Conservation (phyloP, 92 coral and sea anemone species). For the Porites cylindrica region DNA sequence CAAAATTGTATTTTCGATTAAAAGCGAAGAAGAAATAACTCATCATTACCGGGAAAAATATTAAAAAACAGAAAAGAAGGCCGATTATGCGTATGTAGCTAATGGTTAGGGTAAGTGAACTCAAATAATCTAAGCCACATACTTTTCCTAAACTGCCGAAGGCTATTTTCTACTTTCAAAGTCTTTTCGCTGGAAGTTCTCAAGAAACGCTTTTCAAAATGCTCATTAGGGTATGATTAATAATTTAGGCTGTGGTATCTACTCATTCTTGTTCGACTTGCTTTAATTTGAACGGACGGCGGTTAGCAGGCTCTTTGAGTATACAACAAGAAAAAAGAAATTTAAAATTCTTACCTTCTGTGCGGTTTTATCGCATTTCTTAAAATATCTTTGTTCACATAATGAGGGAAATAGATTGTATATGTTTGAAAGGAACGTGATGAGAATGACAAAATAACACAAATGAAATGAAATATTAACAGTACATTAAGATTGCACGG, state of each 20-base stretch:
- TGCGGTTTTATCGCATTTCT: background rate
- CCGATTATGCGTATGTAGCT: background rate
- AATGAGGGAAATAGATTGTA: background rate
- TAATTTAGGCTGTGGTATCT: conserved; percentile 16
- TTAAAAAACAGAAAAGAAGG: background rate
- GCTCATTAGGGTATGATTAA: background rate
- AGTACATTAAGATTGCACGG: conserved; percentile 12
- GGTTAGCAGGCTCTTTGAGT: no score
- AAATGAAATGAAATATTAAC: conserved; percentile 11
- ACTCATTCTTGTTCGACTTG: background rate
- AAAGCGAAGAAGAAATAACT: background rate
- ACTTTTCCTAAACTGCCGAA: background rate
- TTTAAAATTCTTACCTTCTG: background rate
- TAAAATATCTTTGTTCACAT: background rate
- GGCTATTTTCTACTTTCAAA: background rate
- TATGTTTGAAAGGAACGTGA: background rate
- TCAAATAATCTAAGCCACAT: background rate
- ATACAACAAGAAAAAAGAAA: background rate
- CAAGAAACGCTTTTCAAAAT: background rate
- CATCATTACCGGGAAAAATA: background rate
- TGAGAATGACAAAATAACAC: background rate
- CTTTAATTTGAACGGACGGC: conserved; percentile 3
- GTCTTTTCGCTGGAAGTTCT: background rate
- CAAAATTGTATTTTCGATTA: background rate
- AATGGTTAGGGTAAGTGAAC: no score